Evolutionary conservation across 2,797 vertebrate genomes (phyloP).

Genomic region (Phyllotis vaccarum): DNA sequence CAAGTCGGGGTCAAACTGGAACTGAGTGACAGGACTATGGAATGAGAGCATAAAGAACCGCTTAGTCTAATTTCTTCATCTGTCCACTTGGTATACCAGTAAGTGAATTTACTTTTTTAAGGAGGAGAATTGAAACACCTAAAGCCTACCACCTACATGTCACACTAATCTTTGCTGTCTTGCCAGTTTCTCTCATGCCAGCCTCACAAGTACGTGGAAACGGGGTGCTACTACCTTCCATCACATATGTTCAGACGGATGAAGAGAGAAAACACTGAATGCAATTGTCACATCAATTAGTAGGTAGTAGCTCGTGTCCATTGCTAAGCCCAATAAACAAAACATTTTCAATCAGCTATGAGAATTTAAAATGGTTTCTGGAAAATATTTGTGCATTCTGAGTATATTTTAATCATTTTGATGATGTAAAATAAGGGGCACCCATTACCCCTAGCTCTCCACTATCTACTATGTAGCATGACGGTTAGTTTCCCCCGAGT

Average conservation of each 20-base stretch:
- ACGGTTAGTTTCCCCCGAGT: background rate
- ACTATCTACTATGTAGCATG: rapidly evolving
- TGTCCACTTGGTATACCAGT: background rate
- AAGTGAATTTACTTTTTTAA: background rate
- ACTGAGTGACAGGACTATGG: background rate
- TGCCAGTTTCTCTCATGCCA: background rate
- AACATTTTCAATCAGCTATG: background rate
- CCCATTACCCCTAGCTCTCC: background rate
- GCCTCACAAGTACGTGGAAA: background rate
- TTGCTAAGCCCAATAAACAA: background rate
- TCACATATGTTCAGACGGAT: background rate
- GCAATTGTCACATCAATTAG: background rate
- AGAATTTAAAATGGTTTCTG: background rate
- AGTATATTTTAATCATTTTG: background rate
- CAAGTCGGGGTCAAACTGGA: background rate
- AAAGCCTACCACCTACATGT: background rate
- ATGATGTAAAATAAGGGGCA: background rate
- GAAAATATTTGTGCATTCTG: background rate
- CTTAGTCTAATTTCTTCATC: background rate
- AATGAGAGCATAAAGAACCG: background rate
- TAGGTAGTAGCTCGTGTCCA: background rate
- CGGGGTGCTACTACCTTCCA: background rate
- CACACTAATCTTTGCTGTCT: background rate
- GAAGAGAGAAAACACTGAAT: background rate
- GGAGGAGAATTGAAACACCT: background rate